These are phyloP conservation scores for Acholoe squamosa DNA, from an alignment of 2,888 invertebrate genomes.

Conservation along the genomic window DNA sequence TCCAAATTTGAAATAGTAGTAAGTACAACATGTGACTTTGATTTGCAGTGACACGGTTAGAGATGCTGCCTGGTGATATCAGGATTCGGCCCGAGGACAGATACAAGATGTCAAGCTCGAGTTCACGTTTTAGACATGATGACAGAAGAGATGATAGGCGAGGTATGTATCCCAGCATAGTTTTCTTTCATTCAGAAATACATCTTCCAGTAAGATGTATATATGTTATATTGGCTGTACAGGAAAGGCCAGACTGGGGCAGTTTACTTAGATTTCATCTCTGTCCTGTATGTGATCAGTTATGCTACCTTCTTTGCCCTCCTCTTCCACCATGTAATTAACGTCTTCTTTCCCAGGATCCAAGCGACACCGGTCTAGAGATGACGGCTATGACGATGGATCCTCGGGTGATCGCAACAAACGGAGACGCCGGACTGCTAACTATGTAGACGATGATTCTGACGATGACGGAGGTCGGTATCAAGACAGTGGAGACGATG, in stretches of 20 bases:
- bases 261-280: too few species aligned
- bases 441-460: conserved; percentile 62
- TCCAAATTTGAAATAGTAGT: background rate
- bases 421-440: conserved; percentile 69
- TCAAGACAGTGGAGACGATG: conserved; percentile 5
- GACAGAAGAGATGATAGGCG: background rate
- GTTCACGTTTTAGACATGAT: conserved; percentile 32
- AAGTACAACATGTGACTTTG: background rate
- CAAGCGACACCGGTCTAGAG: conserved; percentile 64
- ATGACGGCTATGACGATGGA: conserved; percentile 37
- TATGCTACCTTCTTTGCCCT: too few species aligned
- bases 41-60: conserved; percentile 59
- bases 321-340: too few species aligned
- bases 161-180: too few species aligned
- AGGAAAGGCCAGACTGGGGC: too few species aligned
- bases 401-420: conserved; percentile 26
- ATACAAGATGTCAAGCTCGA: conserved; percentile 15
- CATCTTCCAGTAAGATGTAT: too few species aligned
- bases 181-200: too few species aligned
- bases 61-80: conserved; percentile 34
- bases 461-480: conserved; percentile 49
- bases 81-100: background rate
- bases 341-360: conserved; percentile 45
- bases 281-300: too few species aligned
- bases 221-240: too few species aligned